Base-by-base conservation (phyloP, 2,888 invertebrate species). In the Acanthosepion esculentum region DNA sequence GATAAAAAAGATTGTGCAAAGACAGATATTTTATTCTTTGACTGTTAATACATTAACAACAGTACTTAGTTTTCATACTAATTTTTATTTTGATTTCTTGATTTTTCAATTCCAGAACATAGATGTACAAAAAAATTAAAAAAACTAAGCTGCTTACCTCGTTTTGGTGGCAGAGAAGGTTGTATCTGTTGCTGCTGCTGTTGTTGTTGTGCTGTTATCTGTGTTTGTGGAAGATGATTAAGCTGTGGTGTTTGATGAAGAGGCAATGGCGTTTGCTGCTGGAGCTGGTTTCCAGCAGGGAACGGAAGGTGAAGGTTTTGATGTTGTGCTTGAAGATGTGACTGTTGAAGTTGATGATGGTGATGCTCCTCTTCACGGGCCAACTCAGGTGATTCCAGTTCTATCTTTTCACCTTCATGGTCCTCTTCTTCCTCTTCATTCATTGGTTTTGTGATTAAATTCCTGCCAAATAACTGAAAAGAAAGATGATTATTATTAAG, bases 391-490 rank as follows among this genome's bases (percentile, higher is more conserved):
- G 96, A 95, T 91, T 96, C 96, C 53, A 96, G 95, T 53, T 96
- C 96, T 29, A 96, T 94, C 41, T 95, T 95, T 33, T 96, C 96
- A 50, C 96, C 96, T 93, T 93, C 93, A 48, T 93, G 93, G 94
- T 96, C 96, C n/a, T 94, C 95, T 15, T 96, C 96, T 41, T 95
- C 96, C 93, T 96, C 96, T 94, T 96, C 96, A 94, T 96, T 95
- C 93, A 96, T 95, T 78, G 96, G 95, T 94, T 96, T 96, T 41
- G 97, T 97, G 20, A 96, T 95, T 95, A 97, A 95, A 95, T 97
- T 97, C 94, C 96, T 96, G 48, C 96, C 96, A 95, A 97, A 97
- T 94, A 97, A 95, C 97, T 97, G 95, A 8, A 96, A 95, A 92
- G 95, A 55, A 91, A 94, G 64, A 7, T 41, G 29, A 48, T 41